Conservation (phyloP, 2,113 vertebrate genomes). For the Nasalis larvatus region DNA sequence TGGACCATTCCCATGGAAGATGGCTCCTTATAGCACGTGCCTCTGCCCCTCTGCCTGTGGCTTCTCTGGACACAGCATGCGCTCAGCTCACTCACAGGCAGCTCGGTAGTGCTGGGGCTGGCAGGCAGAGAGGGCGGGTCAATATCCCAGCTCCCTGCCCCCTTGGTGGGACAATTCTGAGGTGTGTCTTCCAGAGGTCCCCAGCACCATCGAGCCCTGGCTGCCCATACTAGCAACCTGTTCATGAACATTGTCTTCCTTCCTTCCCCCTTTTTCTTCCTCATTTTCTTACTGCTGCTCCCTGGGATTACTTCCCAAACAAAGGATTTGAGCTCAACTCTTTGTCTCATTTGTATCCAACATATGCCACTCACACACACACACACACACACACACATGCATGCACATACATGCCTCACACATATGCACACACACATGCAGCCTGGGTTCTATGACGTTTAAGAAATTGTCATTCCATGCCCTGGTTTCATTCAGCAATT, state of each 20-base stretch:
- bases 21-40: background rate
- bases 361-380: too few relatives aligned
- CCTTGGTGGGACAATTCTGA: background rate
- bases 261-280: background rate
- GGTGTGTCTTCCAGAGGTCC: background rate
- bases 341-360: too few relatives aligned
- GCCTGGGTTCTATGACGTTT: background rate
- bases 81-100: background rate
- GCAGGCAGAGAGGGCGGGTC: background rate
- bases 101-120: background rate
- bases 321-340: background rate
- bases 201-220: background rate
- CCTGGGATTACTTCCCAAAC: background rate
- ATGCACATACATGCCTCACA: too few relatives aligned
- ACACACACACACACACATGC: too few relatives aligned
- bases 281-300: background rate
- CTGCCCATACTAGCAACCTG: background rate
- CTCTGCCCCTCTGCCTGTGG: too few relatives aligned
- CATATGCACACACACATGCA: accelerated
- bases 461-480: background rate
- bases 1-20: background rate
- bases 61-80: background rate
- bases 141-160: background rate
- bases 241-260: background rate
- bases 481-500: background rate